A percentile compares a stretch with the other conserved stretches of the same genome.
phyloP scores from a whole-genome alignment of 2,113 vertebrate species.

The Coptodon bakossiorum region DNA sequence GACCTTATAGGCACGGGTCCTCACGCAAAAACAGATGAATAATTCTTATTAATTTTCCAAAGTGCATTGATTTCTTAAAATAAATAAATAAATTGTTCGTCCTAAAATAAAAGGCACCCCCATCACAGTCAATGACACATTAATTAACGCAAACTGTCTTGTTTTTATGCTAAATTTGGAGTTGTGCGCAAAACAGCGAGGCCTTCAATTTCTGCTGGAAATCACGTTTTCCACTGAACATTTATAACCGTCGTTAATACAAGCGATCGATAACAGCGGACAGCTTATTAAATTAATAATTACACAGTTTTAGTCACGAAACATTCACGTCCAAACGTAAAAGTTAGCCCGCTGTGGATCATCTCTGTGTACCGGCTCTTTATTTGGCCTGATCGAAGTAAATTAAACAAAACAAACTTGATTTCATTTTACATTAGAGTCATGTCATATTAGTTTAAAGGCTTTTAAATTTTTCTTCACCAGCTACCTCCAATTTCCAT shows the following conservation, averaged over 20 bases:
- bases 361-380: neutral
- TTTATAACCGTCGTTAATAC: neutral
- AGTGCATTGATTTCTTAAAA: neutral
- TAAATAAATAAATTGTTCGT: neutral
- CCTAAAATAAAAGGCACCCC: neutral
- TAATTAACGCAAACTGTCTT: neutral
- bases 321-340: neutral
- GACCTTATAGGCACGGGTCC: neutral
- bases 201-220: neutral
- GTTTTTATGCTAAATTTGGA: neutral
- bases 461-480: neutral
- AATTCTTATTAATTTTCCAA: neutral
- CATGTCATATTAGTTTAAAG: neutral
- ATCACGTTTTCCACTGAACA: neutral
- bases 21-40: neutral
- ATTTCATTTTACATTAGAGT: neutral
- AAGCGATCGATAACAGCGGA: neutral
- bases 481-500: neutral
- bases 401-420: neutral
- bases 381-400: neutral
- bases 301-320: neutral
- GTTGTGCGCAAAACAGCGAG: neutral
- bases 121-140: neutral
- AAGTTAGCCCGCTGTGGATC: neutral
- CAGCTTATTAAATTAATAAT: neutral